Base-by-base conservation (phyloP, 2,113 vertebrate genomes). In the Salvelinus sp. region DNA sequence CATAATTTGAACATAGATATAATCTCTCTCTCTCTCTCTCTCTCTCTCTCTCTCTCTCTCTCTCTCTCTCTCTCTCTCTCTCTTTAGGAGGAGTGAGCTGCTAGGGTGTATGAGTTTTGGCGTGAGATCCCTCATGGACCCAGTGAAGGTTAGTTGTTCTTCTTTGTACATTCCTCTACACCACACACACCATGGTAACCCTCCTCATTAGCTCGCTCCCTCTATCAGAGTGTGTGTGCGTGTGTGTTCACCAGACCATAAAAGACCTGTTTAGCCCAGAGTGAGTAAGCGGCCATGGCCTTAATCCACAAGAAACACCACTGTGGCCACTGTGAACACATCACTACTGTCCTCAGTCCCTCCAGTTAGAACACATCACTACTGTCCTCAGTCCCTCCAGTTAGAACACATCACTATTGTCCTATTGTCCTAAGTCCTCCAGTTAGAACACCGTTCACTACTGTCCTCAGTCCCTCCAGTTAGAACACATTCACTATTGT, bases 51-150 rank as follows among this genome's bases (percentile, higher is more conserved):
- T 28, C 14, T 67, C 27, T 66, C 64, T 14, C 64, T 66, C 25
- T 16, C 25, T 65, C 5, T 64, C 25, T 27, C 4, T 65, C 22
- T 28, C 63, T 70, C 54, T 83, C 48, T 75, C 62, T 77, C 27
- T 79, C 75, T 69, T 50, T 85, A 98, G 96, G 73, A 89, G 81
- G 70, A 93, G 87, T 0, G 14, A 83, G 10, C 91, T 97, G 20
- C 82, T 97, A 0, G 96, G 96, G 68, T 98, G 96, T 87, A 95
- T 95, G 95, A 97, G 96, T 90, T 98, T 98, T 0, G 95, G 96
- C 0, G 85, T 97, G 75, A 94, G 89, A 88, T 95, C 96, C n/a
- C 94, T 98, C 28, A 88, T 95, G 91, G 87, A 87, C 74, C 88
- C 83, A 0, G 85, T 93, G 30, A 96, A 97, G 95, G 96, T 95